These are phyloP conservation scores for Chinchilla lanigera DNA, from an alignment of 2,113 vertebrate species.

Conservation along the genomic window DNA sequence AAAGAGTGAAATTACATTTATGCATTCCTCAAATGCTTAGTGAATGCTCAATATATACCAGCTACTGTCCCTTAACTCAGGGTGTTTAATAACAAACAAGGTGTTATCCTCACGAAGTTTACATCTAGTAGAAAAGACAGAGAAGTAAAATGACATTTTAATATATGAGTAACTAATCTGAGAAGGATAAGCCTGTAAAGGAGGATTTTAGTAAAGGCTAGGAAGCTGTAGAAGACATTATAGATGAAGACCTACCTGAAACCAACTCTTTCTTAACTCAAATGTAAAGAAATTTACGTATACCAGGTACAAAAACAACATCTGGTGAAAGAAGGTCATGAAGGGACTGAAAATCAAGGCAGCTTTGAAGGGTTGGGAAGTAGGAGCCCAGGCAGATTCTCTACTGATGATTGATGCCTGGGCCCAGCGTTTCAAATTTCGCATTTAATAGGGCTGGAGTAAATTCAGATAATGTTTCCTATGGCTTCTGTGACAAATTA, in stretches of 20 bases:
- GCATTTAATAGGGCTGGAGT: background rate
- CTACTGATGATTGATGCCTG: background rate
- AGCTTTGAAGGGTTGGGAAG: background rate
- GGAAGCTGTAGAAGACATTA: background rate
- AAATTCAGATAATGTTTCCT: background rate
- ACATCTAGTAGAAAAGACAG: background rate
- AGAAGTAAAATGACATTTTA: constrained; percentile 17
- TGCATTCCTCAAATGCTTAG: background rate
- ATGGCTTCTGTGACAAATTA: background rate
- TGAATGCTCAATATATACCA: background rate
- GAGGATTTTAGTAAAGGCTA: background rate
- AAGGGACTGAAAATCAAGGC: background rate
- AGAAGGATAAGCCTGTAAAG: background rate
- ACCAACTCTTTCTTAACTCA: background rate
- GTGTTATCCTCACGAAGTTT: background rate
- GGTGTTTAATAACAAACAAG: background rate
- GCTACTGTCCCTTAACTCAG: background rate
- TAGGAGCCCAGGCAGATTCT: background rate
- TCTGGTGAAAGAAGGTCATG: background rate
- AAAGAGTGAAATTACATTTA: background rate
- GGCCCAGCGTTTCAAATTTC: background rate
- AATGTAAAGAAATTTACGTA: background rate
- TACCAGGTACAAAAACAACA: background rate
- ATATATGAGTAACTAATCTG: background rate
- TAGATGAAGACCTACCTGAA: background rate